These are phyloP conservation scores for Platycheirus rosarum DNA, from an alignment of 2,888 invertebrate species.

Conservation along the genomic window DNA sequence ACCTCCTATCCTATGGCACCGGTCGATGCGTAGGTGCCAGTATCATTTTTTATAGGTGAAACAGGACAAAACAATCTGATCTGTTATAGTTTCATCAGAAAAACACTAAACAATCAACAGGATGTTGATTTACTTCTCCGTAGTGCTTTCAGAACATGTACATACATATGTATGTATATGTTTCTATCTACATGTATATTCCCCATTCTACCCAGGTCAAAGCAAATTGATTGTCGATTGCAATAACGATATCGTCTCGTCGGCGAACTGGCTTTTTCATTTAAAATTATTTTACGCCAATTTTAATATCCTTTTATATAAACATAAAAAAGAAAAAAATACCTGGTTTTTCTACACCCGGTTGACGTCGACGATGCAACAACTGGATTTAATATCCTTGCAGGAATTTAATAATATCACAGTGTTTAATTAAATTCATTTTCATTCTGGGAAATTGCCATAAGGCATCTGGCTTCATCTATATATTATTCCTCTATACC, in stretches of 20 bases:
- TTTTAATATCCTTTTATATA: slow-evolving; percentile 6
- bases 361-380: not conserved
- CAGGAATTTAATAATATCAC: slow-evolving; percentile 62
- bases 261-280: too few relatives aligned
- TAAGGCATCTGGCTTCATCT: slow-evolving; percentile 6
- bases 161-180: not conserved
- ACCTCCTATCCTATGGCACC: slow-evolving; percentile 8
- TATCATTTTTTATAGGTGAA: slow-evolving; percentile 8
- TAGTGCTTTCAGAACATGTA: not conserved
- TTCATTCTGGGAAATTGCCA: slow-evolving; percentile 18
- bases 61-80: slow-evolving; percentile 10
- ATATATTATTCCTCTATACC: not conserved
- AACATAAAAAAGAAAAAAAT: too few relatives aligned
- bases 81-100: slow-evolving; percentile 8
- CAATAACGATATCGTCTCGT: not conserved
- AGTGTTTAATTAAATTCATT: slow-evolving; percentile 41
- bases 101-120: slow-evolving; percentile 25
- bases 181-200: too few relatives aligned
- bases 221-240: slow-evolving; percentile 7
- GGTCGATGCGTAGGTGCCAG: not conserved
- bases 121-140: slow-evolving; percentile 2
- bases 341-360: not conserved
- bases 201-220: not conserved
- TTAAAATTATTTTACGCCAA: not conserved
- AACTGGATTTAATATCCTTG: slow-evolving; percentile 10